phyloP scores from a whole-genome alignment of 2,113 vertebrate species.

The Cryptomyrus ogoouensis region DNA sequence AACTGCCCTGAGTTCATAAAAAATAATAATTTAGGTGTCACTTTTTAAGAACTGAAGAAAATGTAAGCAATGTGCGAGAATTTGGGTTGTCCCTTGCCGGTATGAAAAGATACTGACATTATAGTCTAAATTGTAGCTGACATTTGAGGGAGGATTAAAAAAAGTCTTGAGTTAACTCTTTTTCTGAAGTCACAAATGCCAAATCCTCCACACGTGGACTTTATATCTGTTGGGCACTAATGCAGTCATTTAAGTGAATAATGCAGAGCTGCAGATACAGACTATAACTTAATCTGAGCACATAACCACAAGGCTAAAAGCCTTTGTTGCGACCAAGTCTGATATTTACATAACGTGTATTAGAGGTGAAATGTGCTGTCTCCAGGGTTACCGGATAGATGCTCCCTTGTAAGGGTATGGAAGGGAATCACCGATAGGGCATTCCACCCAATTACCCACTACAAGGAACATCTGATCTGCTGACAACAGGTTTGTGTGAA shows the following conservation, averaged over 20 bases:
- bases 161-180: neutral
- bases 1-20: neutral
- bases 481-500: neutral
- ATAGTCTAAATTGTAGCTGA: neutral
- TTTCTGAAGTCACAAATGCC: neutral
- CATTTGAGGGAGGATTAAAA: neutral
- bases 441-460: slow-evolving; percentile 13
- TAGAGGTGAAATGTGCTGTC: neutral
- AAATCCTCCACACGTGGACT: neutral
- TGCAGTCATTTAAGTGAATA: neutral
- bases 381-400: slow-evolving; percentile 11
- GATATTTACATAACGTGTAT: slow-evolving; percentile 9
- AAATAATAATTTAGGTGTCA: neutral
- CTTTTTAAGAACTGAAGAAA: neutral
- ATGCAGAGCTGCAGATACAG: neutral
- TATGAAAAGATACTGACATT: neutral
- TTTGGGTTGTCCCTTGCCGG: neutral
- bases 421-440: neutral
- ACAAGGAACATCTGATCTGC: slow-evolving; percentile 5
- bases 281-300: neutral
- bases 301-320: slow-evolving; percentile 4
- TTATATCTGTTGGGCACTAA: neutral
- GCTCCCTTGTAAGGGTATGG: neutral
- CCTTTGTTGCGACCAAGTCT: neutral
- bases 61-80: neutral